A percentile compares a stretch with the other conserved stretches of the same genome.
phyloP scores from a whole-genome alignment of 2,797 vertebrate genomes.

The Cryptoprocta ferox region DNA sequence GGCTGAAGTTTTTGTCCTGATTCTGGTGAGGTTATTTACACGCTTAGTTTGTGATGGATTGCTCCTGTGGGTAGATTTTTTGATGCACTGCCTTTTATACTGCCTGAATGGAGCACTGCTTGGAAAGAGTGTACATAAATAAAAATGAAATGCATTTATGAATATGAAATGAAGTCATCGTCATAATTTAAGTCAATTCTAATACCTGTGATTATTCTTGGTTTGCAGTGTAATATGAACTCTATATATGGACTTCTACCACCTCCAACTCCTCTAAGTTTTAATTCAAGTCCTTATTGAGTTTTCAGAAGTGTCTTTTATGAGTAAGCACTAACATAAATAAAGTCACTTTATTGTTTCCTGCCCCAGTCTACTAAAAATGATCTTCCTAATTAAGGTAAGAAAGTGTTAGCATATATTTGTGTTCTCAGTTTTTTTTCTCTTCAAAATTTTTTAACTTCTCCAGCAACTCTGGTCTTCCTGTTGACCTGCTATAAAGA shows the following conservation, averaged over 20 bases:
- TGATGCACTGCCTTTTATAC: neutral
- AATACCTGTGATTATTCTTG: neutral
- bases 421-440: neutral
- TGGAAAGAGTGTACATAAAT: neutral
- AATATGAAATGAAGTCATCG: neutral
- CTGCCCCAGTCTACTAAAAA: conserved; percentile 2
- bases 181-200: neutral
- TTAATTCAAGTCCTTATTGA: conserved; percentile 32
- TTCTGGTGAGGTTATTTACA: conserved; percentile 47
- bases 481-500: conserved; percentile 81
- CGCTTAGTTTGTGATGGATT: neutral
- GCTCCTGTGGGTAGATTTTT: neutral
- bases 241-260: neutral
- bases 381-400: conserved; percentile 64
- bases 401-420: neutral
- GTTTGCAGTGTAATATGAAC: neutral
- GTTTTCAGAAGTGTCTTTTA: conserved; percentile 34
- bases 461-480: conserved; percentile 81
- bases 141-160: neutral
- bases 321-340: neutral
- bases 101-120: neutral
- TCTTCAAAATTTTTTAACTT: conserved; percentile 50
- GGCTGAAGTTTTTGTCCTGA: conserved; percentile 56
- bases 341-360: conserved; percentile 45
- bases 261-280: neutral